Evolutionary conservation across 2,888 invertebrate species (phyloP).

Genomic region (Bombylius discolor): DNA sequence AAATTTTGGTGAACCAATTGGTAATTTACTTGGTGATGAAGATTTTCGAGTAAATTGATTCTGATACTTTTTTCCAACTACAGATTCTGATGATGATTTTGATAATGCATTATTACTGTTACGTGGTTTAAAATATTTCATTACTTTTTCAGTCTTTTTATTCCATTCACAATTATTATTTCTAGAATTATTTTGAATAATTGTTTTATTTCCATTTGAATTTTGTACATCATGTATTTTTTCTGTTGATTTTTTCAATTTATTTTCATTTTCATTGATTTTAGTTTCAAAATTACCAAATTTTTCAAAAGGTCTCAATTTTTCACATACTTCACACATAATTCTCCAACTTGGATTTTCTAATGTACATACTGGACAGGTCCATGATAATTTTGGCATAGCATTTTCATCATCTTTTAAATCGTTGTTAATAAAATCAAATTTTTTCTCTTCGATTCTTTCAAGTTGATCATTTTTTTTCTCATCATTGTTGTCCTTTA

Average conservation of each 20-base stretch:
- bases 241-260: not conserved
- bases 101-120: slow-evolving; percentile 3
- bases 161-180: slow-evolving; percentile 17
- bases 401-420: not conserved
- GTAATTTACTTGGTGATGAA: slow-evolving; percentile 9
- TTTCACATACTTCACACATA: slow-evolving; percentile 48
- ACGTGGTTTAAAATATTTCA: slow-evolving; percentile 20
- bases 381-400: slow-evolving; percentile 34
- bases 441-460: not conserved
- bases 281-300: slow-evolving; percentile 5
- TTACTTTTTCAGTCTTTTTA: slow-evolving; percentile 18
- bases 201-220: too few species aligned
- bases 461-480: not conserved
- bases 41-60: slow-evolving; percentile 4
- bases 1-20: slow-evolving; percentile 8
- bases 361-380: slow-evolving; percentile 46
- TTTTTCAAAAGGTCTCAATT: slow-evolving; percentile 36
- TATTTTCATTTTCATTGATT: not conserved
- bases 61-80: slow-evolving; percentile 5
- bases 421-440: not conserved
- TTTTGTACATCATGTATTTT: not conserved
- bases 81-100: slow-evolving; percentile 16
- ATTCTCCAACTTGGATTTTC: slow-evolving; percentile 48
- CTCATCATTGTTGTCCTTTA: not conserved
- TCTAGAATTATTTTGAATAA: not conserved